Evolutionary conservation across 2,113 vertebrate species (phyloP).

Genomic region (Lophochroa leadbeateri): DNA sequence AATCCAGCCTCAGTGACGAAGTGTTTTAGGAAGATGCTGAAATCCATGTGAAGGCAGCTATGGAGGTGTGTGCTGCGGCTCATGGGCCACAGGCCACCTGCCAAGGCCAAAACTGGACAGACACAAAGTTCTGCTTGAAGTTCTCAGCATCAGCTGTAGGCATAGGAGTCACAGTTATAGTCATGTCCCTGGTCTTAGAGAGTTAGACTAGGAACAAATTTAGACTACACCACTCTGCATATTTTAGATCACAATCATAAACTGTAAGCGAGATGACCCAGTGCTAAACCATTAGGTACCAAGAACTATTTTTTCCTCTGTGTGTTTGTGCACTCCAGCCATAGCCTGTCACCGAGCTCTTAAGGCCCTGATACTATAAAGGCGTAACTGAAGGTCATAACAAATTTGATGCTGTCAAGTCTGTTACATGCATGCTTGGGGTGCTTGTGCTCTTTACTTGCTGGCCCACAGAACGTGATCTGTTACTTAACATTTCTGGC

Average conservation of each 20-base stretch:
- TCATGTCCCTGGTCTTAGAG: not conserved
- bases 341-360: not conserved
- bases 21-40: not conserved
- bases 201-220: not conserved
- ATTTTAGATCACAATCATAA: not conserved
- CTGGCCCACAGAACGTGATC: not conserved
- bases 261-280: not conserved
- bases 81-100: accelerated
- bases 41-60: not conserved
- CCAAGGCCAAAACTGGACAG: not conserved
- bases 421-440: not conserved
- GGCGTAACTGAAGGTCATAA: not conserved
- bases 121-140: not conserved
- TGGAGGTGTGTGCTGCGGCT: not conserved
- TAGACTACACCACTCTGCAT: not conserved
- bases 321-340: not conserved
- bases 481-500: not conserved
- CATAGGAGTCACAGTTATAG: not conserved
- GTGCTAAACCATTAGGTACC: not conserved
- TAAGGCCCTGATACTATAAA: not conserved
- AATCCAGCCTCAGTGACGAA: not conserved
- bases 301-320: not conserved
- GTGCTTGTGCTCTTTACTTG: not conserved
- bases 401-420: not conserved
- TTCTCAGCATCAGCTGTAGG: not conserved